phyloP scores from a whole-genome alignment of 2,888 invertebrate species.

The Xylocampa areola region DNA sequence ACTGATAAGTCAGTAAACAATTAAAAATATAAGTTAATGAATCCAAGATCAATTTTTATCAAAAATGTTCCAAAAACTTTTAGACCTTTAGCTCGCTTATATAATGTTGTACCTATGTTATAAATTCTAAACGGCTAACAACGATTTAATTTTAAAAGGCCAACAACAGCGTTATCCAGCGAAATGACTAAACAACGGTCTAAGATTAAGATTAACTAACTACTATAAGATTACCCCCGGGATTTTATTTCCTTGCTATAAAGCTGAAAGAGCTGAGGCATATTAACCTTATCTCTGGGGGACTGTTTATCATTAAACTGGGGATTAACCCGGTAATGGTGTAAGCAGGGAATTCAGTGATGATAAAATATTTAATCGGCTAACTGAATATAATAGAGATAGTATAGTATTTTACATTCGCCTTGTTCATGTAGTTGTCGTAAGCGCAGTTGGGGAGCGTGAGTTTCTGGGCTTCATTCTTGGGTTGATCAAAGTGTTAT shows the following conservation, averaged over 20 bases:
- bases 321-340: constrained; percentile 28
- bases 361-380: constrained; percentile 6
- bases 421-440: too few species aligned
- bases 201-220: constrained; percentile 46
- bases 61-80: too few species aligned
- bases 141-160: background rate
- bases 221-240: constrained; percentile 50
- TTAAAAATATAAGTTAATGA: too few species aligned
- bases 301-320: constrained; percentile 49
- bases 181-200: constrained; percentile 21
- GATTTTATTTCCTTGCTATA: constrained; percentile 47
- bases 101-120: too few species aligned
- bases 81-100: too few species aligned
- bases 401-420: too few species aligned
- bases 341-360: constrained; percentile 33
- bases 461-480: too few species aligned
- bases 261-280: constrained; percentile 37
- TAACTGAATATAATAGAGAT: background rate
- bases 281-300: constrained; percentile 53
- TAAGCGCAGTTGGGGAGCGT: too few species aligned
- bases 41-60: too few species aligned
- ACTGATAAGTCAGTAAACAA: too few species aligned
- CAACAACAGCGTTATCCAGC: constrained; percentile 6
- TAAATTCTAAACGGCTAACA: background rate
- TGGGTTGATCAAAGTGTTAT: too few species aligned